Evolutionary conservation across 2,113 vertebrate genomes (phyloP), one percentile per base, ranked within the genome.

Genomic region (Rhinopomastus cyanomelas): DNA sequence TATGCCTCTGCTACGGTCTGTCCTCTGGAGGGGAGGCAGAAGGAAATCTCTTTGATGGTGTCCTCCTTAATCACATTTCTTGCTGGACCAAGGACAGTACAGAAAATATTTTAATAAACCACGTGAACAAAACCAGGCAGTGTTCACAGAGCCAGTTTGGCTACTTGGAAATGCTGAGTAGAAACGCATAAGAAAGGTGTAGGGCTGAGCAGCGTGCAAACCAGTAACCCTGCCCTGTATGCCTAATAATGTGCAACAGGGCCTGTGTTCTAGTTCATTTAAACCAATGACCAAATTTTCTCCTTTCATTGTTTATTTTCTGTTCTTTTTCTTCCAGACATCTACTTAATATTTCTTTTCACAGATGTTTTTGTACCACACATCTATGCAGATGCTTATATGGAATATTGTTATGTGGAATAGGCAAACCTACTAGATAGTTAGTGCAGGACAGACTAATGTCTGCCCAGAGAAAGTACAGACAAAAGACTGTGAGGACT

Each of bases 231-330:
- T 52, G n/a, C 23, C 39, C 57, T 30, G 78, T 44, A 44, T 20
- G 51, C 11, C 46, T 32, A 53, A 51, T 85, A 80, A 52, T 48
- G 32, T 83, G 30, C 60, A 57, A 69, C 76, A 57, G 20, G 29
- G 21, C 46, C 11, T 76, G 5, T 69, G 26, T 25, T 72, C 27
- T 39, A 23, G 62, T 85, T 87, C n/a, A 26, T 82, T 89, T 78
- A n/a, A 62, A 23, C 59, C 94, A 8, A 49, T 37, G 27, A 49
- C 37, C 12, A 46, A 0, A 9, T 69, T 82, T 52, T 73, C 32
- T 80, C 52, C 37, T 88, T 87, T 77, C 42, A 22, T 9, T 80
- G n/a, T 73, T 76, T 77, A 39, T 92, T 94, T 95, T 92, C 48
- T 82, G 42, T 73, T 89, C 16, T 6, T 82, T 65, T 74, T 30